Conservation (phyloP, 2,888 invertebrate genomes). For the Acleris cristana region DNA sequence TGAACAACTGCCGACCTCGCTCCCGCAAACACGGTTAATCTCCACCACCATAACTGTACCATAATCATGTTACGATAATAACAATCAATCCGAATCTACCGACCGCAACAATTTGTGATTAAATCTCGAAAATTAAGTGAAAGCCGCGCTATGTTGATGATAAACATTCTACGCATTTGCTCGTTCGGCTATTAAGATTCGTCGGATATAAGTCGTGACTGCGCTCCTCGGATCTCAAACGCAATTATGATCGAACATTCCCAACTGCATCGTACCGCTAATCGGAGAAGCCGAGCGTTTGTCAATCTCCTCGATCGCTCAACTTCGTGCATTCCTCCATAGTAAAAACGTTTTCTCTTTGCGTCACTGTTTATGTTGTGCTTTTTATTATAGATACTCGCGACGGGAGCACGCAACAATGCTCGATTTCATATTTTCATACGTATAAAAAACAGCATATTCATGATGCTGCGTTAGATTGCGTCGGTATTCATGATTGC, state of each 20-base stretch:
- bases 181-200: slow-evolving; percentile 17
- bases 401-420: slow-evolving; percentile 39
- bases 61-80: slow-evolving; percentile 30
- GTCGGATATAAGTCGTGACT: slow-evolving; percentile 14
- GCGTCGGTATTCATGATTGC: slow-evolving; percentile 50
- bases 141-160: slow-evolving; percentile 18
- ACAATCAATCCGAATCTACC: neutral
- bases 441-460: slow-evolving; percentile 41
- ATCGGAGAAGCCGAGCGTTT: slow-evolving; percentile 9
- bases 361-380: slow-evolving; percentile 41
- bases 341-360: slow-evolving; percentile 32
- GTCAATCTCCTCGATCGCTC: slow-evolving; percentile 22
- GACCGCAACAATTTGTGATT: slow-evolving; percentile 7
- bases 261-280: slow-evolving; percentile 22
- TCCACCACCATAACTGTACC: slow-evolving; percentile 27
- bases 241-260: slow-evolving; percentile 25
- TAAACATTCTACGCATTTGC: slow-evolving; percentile 23
- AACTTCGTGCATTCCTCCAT: slow-evolving; percentile 31
- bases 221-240: slow-evolving; percentile 20
- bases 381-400: slow-evolving; percentile 38
- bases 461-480: slow-evolving; percentile 40
- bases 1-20: slow-evolving; percentile 58
- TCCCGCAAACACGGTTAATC: slow-evolving; percentile 26
- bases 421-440: slow-evolving; percentile 45
- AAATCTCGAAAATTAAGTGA: slow-evolving; percentile 28